Conservation (phyloP, 2,888 invertebrate species). For the Ophion slaviceki region DNA sequence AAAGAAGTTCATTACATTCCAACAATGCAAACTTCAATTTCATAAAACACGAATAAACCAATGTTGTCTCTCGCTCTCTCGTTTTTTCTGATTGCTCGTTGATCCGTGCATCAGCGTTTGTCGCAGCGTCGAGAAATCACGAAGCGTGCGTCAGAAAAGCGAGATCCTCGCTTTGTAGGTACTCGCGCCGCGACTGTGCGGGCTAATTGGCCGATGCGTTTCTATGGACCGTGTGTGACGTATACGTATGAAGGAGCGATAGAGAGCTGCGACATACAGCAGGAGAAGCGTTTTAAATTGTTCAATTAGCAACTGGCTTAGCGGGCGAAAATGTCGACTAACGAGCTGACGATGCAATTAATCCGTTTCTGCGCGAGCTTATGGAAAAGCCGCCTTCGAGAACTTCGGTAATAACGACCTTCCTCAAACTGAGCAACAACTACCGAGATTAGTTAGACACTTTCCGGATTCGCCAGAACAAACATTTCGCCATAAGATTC, state of each 20-base stretch:
- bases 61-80: neutral
- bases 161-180: constrained; percentile 14
- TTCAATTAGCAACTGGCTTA: constrained; percentile 40
- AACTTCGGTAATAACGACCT: neutral
- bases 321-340: constrained; percentile 2
- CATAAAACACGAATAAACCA: no score
- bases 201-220: constrained; percentile 49
- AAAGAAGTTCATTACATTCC: no score
- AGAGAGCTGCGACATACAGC: neutral
- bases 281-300: constrained; percentile 36
- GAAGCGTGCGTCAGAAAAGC: constrained; percentile 7
- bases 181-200: neutral
- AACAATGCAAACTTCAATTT: no score
- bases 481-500: neutral
- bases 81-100: neutral
- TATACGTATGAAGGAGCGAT: neutral
- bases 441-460: neutral
- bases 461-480: neutral
- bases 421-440: neutral
- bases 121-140: constrained; percentile 18
- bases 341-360: constrained; percentile 55
- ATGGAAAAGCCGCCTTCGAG: neutral
- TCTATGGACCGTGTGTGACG: constrained; percentile 1
- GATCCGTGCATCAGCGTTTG: neutral
- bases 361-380: constrained; percentile 17